Percentiles rank a stretch among this genome's conserved stretches.
Conservation (phyloP, 2,113 vertebrate species). For the Collichthys lucidus region DNA sequence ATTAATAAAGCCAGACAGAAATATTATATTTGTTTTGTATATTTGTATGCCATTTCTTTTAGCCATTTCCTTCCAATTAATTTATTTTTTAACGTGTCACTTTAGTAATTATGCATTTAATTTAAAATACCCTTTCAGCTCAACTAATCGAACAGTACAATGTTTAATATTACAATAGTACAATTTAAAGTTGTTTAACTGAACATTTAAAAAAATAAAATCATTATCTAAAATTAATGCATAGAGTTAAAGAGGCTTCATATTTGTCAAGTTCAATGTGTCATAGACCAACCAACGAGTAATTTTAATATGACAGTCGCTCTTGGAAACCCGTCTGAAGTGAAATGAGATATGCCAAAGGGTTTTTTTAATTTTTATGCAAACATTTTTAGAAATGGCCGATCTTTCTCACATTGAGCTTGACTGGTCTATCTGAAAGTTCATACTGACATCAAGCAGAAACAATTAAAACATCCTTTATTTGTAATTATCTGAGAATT, state of each 20-base stretch:
- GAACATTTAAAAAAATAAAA: neutral
- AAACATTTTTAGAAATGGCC: conserved; percentile 9
- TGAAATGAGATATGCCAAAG: neutral
- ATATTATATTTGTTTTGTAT: no score
- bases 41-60: neutral
- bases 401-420: neutral
- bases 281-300: neutral
- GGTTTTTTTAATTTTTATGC: neutral
- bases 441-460: neutral
- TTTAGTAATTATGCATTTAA: neutral
- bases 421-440: neutral
- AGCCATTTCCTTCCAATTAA: neutral
- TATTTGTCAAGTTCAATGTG: neutral
- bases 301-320: neutral
- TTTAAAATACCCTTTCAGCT: neutral
- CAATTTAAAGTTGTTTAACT: neutral
- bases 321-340: neutral
- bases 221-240: neutral
- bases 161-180: neutral
- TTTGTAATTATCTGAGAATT: conserved; percentile 7
- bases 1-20: neutral
- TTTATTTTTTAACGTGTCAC: neutral
- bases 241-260: neutral
- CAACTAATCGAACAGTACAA: neutral
- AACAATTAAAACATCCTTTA: neutral